Evolutionary conservation across 2,888 invertebrate species (phyloP).

Genomic region (Diaphora mendica): DNA sequence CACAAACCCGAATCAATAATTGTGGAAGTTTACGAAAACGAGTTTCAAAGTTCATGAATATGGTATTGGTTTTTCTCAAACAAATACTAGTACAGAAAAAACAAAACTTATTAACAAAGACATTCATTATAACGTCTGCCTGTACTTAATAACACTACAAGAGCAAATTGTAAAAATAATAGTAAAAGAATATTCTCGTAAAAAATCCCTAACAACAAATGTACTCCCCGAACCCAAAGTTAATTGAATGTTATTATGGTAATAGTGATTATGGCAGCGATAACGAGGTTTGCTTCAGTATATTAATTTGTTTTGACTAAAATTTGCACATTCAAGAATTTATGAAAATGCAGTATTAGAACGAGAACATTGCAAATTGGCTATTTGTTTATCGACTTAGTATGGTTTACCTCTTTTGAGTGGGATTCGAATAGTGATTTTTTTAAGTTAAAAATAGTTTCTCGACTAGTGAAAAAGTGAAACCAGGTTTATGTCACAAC

Average conservation of each 20-base stretch:
- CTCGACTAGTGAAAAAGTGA: neutral
- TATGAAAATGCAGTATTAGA: conserved; percentile 31
- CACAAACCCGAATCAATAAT: too few relatives aligned
- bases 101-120: neutral
- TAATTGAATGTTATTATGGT: conserved; percentile 52
- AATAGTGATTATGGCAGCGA: conserved; percentile 41
- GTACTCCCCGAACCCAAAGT: conserved; percentile 45
- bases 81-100: neutral
- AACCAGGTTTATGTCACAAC: neutral
- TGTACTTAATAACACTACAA: neutral
- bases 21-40: neutral
- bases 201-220: conserved; percentile 23
- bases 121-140: neutral
- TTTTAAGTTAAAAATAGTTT: neutral
- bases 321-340: conserved; percentile 34
- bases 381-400: conserved; percentile 23
- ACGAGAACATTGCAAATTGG: neutral
- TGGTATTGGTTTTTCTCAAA: neutral
- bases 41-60: neutral
- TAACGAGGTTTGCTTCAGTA: conserved; percentile 35
- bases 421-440: neutral
- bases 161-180: conserved; percentile 14
- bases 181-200: conserved; percentile 11
- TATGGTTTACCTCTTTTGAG: neutral
- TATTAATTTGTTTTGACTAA: conserved; percentile 40